Conservation (phyloP, 2,888 invertebrate genomes). For the Sympetrum striolatum region DNA sequence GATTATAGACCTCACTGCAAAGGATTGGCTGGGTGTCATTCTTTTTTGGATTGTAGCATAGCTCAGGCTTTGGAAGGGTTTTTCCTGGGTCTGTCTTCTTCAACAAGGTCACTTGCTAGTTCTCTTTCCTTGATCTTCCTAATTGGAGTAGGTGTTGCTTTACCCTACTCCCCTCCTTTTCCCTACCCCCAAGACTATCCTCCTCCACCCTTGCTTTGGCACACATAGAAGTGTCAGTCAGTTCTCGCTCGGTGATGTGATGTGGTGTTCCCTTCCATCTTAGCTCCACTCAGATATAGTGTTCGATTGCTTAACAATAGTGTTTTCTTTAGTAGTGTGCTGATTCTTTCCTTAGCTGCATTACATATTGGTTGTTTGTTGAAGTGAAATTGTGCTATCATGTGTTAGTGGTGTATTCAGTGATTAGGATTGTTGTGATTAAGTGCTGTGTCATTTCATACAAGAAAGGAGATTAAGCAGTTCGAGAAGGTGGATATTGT, state of each 20-base stretch:
- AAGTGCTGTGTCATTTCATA: not conserved
- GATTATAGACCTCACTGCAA: not conserved
- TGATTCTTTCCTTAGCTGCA: not conserved
- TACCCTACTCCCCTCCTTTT: not conserved
- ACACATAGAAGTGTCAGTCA: not conserved
- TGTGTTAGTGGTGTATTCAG: not conserved
- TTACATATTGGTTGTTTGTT: not conserved
- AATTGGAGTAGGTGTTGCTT: not conserved
- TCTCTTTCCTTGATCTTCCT: not conserved
- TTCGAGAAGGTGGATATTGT: not conserved
- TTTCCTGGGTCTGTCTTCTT: not conserved
- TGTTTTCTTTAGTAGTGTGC: not conserved
- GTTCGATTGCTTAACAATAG: not conserved
- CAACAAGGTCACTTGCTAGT: not conserved
- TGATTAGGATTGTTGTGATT: not conserved
- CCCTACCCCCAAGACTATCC: not conserved
- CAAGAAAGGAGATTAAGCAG: not conserved
- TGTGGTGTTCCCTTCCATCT: not conserved
- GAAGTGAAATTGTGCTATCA: not conserved
- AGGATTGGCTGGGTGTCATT: not conserved
- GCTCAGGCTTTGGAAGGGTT: not conserved
- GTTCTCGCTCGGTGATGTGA: not conserved
- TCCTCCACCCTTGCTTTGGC: not conserved
- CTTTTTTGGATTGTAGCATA: not conserved
- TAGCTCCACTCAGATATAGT: not conserved